These are phyloP conservation scores for Cyclargus thomasi DNA, from an alignment of 1,140 invertebrate species.

Conservation along the genomic window DNA sequence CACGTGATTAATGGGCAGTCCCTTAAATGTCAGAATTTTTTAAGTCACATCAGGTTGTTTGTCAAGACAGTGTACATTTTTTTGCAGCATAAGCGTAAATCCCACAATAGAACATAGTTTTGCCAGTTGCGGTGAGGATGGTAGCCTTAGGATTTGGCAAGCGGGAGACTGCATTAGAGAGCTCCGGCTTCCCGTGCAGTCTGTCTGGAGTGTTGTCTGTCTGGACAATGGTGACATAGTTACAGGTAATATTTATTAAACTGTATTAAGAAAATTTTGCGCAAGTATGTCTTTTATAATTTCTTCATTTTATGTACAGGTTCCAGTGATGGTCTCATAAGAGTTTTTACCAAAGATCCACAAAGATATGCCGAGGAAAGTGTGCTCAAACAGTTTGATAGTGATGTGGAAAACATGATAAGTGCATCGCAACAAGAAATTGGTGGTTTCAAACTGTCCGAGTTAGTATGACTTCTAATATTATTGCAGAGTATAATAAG, in stretches of 20 bases:
- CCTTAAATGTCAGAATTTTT: no score
- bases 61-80: constrained; percentile 5
- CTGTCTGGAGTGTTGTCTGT: constrained; percentile 90
- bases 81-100: constrained; percentile 78
- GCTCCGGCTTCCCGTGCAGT: constrained; percentile 87
- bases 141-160: constrained; percentile 90
- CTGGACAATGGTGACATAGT: constrained; percentile 92
- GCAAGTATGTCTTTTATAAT: no score
- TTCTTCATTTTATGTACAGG: constrained; percentile 39
- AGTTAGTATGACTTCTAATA: constrained; percentile 71
- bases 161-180: constrained; percentile 80
- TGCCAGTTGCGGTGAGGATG: constrained; percentile 90
- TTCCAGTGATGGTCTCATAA: constrained; percentile 88
- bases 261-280: no score
- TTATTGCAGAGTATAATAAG: not conserved
- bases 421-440: constrained; percentile 79
- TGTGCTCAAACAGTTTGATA: constrained; percentile 81
- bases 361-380: constrained; percentile 80
- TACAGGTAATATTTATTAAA: constrained; percentile 77
- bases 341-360: constrained; percentile 87
- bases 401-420: constrained; percentile 78
- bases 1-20: no score
- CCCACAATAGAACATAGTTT: constrained; percentile 77
- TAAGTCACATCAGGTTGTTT: no score
- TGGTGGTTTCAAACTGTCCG: constrained; percentile 88